Evolutionary conservation across 2,113 vertebrate species (phyloP).

Genomic region (Ginglymostoma cirratum): DNA sequence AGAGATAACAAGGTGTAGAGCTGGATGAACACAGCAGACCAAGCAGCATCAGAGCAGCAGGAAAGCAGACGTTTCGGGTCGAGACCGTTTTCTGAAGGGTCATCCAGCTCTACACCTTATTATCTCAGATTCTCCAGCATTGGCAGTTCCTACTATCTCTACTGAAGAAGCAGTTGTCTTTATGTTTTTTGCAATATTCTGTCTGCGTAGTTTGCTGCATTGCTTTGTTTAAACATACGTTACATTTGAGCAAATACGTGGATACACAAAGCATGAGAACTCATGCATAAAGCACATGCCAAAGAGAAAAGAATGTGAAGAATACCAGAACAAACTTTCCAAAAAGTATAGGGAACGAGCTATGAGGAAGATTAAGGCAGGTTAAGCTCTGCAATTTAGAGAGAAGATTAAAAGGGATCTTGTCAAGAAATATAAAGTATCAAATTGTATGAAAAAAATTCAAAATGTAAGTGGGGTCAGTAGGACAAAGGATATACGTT

Average conservation of each 20-base stretch:
- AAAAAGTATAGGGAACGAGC: neutral
- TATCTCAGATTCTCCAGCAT: too few relatives aligned
- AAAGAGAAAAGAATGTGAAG: neutral
- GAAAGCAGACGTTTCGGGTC: too few relatives aligned
- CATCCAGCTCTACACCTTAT: too few relatives aligned
- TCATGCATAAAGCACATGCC: neutral
- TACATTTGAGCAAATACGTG: neutral
- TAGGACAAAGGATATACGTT: slow-evolving; percentile 24
- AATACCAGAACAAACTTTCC: too few relatives aligned
- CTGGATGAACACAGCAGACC: too few relatives aligned
- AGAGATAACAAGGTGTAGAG: too few relatives aligned
- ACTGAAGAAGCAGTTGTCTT: too few relatives aligned
- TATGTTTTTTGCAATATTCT: neutral
- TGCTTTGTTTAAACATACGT: neutral
- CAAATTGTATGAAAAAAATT: slow-evolving; percentile 11
- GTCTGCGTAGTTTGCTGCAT: too few relatives aligned
- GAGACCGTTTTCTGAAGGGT: too few relatives aligned
- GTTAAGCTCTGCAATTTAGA: slow-evolving; percentile 14
- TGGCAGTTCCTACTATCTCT: too few relatives aligned
- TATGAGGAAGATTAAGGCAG: neutral
- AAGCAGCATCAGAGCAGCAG: too few relatives aligned
- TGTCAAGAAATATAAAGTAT: neutral
- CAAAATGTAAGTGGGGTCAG: neutral
- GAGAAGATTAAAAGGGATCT: slow-evolving; percentile 20
- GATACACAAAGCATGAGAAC: neutral